These are phyloP conservation scores for Bombus waltoni DNA, from an alignment of 1,140 invertebrate species.

Conservation along the genomic window DNA sequence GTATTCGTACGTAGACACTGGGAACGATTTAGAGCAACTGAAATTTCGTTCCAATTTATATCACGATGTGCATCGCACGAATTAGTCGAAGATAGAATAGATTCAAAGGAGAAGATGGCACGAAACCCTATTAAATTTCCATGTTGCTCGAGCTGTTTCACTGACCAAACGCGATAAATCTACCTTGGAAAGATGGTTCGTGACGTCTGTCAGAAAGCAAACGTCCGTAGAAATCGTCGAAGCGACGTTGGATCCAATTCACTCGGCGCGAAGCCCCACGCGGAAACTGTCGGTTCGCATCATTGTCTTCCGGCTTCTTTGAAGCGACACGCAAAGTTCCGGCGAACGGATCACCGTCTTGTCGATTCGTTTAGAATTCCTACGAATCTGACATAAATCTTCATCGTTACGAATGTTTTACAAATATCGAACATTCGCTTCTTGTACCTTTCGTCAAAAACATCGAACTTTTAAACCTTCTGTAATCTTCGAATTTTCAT, in stretches of 20 bases:
- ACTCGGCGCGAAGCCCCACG: conserved; percentile 15
- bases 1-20: too few species aligned
- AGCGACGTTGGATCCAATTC: conserved; percentile 17
- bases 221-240: conserved; percentile 18
- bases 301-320: neutral
- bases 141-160: too few species aligned
- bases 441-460: neutral
- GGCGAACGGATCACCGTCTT: neutral
- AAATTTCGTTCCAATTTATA: too few species aligned
- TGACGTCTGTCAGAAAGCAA: conserved; percentile 14
- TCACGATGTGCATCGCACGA: too few species aligned
- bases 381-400: neutral
- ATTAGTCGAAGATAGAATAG: too few species aligned
- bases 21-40: too few species aligned
- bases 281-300: conserved; percentile 6
- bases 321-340: neutral
- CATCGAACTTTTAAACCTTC: neutral
- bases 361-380: neutral
- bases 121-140: neutral
- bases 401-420: neutral
- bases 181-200: neutral
- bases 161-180: neutral
- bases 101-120: too few species aligned
- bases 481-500: neutral
- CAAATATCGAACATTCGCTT: neutral